Evolutionary conservation across 2,113 vertebrate species (phyloP), one percentile per base, ranked within the genome.

Genomic region (Petroica traversi): DNA sequence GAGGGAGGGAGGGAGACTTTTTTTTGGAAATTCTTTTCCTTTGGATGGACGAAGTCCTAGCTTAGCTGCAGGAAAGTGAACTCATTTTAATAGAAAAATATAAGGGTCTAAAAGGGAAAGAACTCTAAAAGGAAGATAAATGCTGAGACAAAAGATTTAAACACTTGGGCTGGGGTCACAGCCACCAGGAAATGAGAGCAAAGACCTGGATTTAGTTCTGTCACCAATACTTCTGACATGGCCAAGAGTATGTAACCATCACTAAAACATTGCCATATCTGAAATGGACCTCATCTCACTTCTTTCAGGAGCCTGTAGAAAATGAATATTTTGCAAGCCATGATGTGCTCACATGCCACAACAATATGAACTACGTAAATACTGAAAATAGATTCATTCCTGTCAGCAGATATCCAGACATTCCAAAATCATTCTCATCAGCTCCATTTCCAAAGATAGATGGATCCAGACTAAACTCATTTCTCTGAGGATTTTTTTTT

Each of bases 391-490:
- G 89, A 94, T 88, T 75, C 68, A 63, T 83, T 95, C 78, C 93
- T 96, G 94, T 95, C 95, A 97, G 94, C 95, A 95, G 77, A 91
- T 67, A 94, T 22, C 87, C 87, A 90, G 89, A 92, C 78, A 88
- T 69, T 88, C 78, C 67, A 77, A 89, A 96, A 96, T 93, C 88
- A 85, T 94, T 94, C 85, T 92, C 75, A 95, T 96, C 94, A 94
- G 79, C 72, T 91, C 91, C 13, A 38, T 92, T 94, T 94, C 95
- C 91, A 91, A 94, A 97, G 96, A 96, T 55, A 96, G 85, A 94
- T 71, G 38, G 88, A 71, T 94, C 83, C 91, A 96, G 75, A 95
- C 89, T 83, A 94, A 91, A 71, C 59, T 92, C 38, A 86, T 95
- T 97, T 91, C 83, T 94, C 72, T 0, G 5, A 91, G 68, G 83